Conservation (phyloP, 2,797 vertebrate genomes). For the Eurystomus glaucurus region DNA sequence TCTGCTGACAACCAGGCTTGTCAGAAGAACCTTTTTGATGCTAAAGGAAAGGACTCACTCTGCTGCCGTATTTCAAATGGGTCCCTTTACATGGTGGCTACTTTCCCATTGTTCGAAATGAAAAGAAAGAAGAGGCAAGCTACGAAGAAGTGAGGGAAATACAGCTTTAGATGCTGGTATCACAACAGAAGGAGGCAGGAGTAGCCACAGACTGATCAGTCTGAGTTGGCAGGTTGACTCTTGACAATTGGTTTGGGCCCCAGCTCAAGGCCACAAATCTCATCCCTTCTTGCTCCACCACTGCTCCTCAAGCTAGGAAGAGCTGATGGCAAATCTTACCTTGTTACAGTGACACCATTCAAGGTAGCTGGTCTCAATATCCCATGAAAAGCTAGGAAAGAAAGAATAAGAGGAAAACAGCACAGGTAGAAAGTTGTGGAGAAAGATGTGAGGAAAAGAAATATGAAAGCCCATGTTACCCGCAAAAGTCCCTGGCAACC, state of each 20-base stretch:
- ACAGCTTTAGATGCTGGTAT: background rate
- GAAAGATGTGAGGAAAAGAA: background rate
- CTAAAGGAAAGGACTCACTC: fast-evolving
- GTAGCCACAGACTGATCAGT: background rate
- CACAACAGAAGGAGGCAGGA: fast-evolving
- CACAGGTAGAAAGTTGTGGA: background rate
- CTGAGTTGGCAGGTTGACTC: background rate
- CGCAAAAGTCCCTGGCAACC: background rate
- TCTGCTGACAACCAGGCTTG: background rate
- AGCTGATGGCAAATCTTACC: background rate
- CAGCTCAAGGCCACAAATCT: background rate
- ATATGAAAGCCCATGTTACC: fast-evolving
- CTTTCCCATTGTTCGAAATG: background rate
- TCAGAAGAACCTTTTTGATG: background rate
- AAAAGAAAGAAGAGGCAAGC: background rate
- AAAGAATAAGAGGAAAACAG: background rate
- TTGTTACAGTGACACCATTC: fast-evolving
- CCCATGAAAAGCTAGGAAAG: background rate
- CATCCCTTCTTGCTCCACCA: background rate
- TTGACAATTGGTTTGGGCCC: background rate
- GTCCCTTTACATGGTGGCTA: background rate
- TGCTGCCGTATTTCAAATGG: background rate
- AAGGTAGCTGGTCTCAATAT: background rate
- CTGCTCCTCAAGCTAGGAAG: background rate
- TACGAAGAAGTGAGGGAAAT: background rate